Base-by-base conservation (phyloP, 2,797 vertebrate species). In the Sibirionetta formosa region DNA sequence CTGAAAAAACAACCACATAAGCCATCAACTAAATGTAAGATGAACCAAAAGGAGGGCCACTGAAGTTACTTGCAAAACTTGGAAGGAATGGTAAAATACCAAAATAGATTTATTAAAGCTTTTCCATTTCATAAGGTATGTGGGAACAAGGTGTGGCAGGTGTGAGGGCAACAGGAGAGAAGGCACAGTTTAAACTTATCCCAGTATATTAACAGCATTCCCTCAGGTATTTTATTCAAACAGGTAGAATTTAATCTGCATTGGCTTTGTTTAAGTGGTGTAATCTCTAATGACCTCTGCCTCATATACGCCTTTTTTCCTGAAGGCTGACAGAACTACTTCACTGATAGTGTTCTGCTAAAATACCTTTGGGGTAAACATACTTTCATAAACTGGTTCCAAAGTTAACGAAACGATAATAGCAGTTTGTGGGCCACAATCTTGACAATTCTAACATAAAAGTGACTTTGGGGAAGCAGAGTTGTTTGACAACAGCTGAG, bases 231-330 rank as follows among this genome's bases (percentile, higher is more conserved):
- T 71, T 93, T 70, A 42, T 82, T 82, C 56, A 82, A 64, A 90
- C 86, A 86, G 48, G 57, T 35, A 82, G 64, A 80, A 94, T 82
- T 95, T 70, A 84, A 80, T 80, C 81, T 90, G 44, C n/a, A 19
- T 42, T 65, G 64, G 53, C 68, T 93, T 77, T 92, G 81, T 89
- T 17, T 76, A 73, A 85, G 42, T 9, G 4, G 60, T 26, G 17
- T 46, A 86, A 93, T 78, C 83, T 80, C 83, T n/a, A 82, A 82
- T 72, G 91, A 88, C 44, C 82, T 88, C 66, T 90, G 77, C 71
- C 70, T 94, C 78, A 26, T 50, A 64, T 11, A 53, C 0, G 2
- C 58, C 82, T 88, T 88, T 86, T 86, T n/a, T 71, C 81, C 88
- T 71, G 64, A 90, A 65, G 70, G 87, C 93, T 94, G 83, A 82